Base-by-base conservation (phyloP, 2,113 vertebrate genomes). In the Oxyura jamaicensis region DNA sequence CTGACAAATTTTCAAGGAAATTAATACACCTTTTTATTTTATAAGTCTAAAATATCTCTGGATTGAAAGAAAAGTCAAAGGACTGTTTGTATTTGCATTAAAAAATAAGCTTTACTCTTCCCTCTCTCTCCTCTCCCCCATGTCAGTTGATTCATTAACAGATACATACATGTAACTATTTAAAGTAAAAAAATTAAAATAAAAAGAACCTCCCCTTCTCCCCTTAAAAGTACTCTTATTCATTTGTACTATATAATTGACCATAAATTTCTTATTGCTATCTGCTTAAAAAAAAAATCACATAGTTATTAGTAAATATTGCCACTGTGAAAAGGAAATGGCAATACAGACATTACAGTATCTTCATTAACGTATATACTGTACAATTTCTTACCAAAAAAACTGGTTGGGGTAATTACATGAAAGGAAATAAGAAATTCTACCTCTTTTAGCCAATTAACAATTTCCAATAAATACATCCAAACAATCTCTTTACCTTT, bases 191-290 rank as follows among this genome's bases (percentile, higher is more conserved):
- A 60, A 84, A 82, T 62, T 66, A 3, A 71, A 74, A 58, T 2
- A 53, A 31, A 59, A 2, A 2, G 20, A 48, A 11, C 46, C 46
- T 22, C 1, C 2, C 0, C 0, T 8, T 50, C 46, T 48, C 1
- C 2, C 0, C 0, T 8, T 50, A 80, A 28, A 63, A 73, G 29
- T 58, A 83, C 1, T 1, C 1, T 17, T 44, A 60, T 8, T 72
- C 5, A 33, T 80, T 63, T 53, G 2, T 7, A 71, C 14, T 0
- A 0, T 12, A 8, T 8, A 62, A 35, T 36, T 65, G 2, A 8
- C 13, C 6, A 21, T 33, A 46, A 35, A 5, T 4, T 50, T 28
- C 48, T 41, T 46, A 53, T 15, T 36, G 0, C 17, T 62, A 1
- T 22, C 26, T 73, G 14, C 28, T 58, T 76, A 48, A 23, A 66